These are phyloP conservation scores for Drosophila longiperda DNA, from an alignment of 2,888 invertebrate species.

Conservation along the genomic window DNA sequence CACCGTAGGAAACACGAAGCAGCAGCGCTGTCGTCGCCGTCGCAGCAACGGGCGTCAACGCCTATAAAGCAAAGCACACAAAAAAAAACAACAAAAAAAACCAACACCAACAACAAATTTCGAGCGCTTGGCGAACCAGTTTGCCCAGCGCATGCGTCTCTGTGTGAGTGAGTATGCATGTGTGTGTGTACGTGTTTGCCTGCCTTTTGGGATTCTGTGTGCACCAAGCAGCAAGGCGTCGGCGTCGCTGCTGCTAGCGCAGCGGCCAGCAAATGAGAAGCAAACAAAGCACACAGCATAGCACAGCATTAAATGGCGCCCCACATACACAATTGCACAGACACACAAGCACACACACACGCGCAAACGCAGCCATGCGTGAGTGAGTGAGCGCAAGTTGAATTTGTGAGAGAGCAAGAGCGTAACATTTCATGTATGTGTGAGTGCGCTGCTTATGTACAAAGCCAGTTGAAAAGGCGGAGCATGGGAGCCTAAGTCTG, in stretches of 20 bases:
- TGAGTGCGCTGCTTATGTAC: constrained; percentile 42
- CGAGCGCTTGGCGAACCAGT: constrained; percentile 70
- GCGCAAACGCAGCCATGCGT: constrained; percentile 47
- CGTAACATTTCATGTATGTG: constrained; percentile 6
- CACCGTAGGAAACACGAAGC: constrained; percentile 64
- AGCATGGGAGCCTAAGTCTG: constrained; percentile 71
- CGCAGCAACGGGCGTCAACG: constrained; percentile 60
- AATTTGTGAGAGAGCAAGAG: constrained; percentile 47
- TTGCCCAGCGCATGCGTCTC: constrained; percentile 59
- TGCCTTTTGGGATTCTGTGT: constrained; percentile 71
- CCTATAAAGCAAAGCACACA: constrained; percentile 41
- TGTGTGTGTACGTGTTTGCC: constrained; percentile 18
- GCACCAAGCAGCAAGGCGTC: constrained; percentile 53
- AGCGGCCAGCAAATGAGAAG: constrained; percentile 66
- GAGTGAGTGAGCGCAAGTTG: constrained; percentile 44
- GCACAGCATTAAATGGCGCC: constrained; percentile 80
- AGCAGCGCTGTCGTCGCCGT: constrained; percentile 44
- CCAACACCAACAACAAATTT: constrained; percentile 25
- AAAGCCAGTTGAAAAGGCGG: constrained; percentile 71
- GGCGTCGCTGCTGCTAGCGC: constrained; percentile 47
- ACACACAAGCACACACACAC: not conserved
- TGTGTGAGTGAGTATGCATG: constrained; percentile 35
- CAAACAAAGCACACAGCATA: constrained; percentile 45
- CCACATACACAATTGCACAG: constrained; percentile 63
- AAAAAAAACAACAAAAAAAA: constrained; percentile 11